A percentile compares a stretch with the other conserved stretches of the same genome.
These are phyloP conservation scores for Salmo trutta DNA, from an alignment of 2,797 vertebrate genomes.

Conservation along the genomic window DNA sequence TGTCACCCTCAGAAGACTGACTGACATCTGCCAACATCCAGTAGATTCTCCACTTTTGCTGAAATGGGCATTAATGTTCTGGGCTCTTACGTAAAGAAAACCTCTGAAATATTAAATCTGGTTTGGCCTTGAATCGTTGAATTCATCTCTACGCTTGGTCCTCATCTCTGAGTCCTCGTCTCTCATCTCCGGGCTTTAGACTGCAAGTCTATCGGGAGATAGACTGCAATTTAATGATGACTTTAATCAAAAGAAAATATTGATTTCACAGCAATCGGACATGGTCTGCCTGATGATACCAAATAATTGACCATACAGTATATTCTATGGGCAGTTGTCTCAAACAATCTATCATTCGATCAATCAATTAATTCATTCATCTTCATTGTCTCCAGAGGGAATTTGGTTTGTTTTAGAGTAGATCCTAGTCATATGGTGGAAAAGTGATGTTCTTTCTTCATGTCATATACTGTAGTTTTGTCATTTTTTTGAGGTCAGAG, in stretches of 20 bases:
- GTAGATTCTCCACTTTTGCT: conserved; percentile 36
- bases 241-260: neutral
- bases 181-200: neutral
- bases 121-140: conserved; percentile 49
- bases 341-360: neutral
- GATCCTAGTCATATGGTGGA: neutral
- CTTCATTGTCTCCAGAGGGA: neutral
- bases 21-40: conserved; percentile 39
- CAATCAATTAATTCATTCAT: neutral
- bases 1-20: conserved; percentile 31
- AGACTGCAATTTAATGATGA: neutral
- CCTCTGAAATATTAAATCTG: conserved; percentile 22
- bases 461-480: neutral
- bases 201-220: neutral
- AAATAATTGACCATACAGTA: neutral
- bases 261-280: neutral
- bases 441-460: neutral
- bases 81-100: conserved; percentile 3
- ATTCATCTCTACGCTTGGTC: conserved; percentile 37
- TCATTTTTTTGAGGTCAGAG: neutral
- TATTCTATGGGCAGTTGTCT: neutral
- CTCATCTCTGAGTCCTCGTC: conserved; percentile 8
- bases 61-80: conserved; percentile 35
- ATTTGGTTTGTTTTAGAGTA: neutral
- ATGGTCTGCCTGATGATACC: neutral